Evolutionary conservation across 37 sponge, comb jelly and placozoan species (phyloP).

Genomic region (Geodia barretti): DNA sequence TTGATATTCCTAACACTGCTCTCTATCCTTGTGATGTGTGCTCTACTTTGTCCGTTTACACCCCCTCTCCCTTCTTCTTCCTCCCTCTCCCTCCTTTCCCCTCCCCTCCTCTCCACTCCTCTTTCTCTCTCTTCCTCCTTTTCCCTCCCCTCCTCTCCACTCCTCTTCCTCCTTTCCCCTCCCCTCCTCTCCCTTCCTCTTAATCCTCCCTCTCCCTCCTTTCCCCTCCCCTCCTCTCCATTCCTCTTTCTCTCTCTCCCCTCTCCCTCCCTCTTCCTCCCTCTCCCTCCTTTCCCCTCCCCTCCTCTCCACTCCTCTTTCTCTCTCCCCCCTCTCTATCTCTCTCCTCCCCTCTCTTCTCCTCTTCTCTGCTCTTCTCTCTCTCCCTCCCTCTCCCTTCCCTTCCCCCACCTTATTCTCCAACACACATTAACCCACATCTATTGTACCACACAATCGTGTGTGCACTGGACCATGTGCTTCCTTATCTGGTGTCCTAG

Average conservation of each 20-base stretch:
- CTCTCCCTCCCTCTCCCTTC: neutral
- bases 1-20: too few relatives aligned
- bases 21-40: too few relatives aligned
- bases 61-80: neutral
- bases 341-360: neutral
- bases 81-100: neutral
- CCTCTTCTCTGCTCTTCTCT: neutral
- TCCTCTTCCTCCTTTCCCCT: too few relatives aligned
- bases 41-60: neutral
- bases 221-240: neutral
- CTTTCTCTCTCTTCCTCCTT: too few relatives aligned
- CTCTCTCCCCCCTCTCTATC: neutral
- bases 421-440: too few relatives aligned
- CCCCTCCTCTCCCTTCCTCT: neutral
- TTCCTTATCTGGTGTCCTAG: too few relatives aligned
- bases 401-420: neutral
- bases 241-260: neutral
- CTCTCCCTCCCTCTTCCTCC: neutral
- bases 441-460: too few relatives aligned
- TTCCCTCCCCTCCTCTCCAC: too few relatives aligned
- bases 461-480: too few relatives aligned
- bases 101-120: neutral
- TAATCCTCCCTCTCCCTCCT: neutral
- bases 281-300: neutral
- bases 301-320: neutral